Evolutionary conservation across 30 jellyfish, hydroid and myxozoan species (phyloP).

Genomic region (Hydractinia echinata): DNA sequence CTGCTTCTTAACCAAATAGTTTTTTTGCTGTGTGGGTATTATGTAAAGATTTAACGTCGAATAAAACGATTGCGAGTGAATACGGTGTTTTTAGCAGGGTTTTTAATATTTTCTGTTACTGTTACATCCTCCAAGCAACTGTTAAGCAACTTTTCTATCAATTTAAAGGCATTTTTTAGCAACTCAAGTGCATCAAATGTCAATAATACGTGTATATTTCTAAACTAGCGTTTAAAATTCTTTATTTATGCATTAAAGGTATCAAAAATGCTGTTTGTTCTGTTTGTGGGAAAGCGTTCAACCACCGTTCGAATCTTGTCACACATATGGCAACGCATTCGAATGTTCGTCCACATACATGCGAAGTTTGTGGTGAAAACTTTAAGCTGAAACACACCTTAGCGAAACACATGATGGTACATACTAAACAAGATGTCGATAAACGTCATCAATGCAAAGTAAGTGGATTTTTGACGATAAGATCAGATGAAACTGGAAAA

Average conservation of each 20-base stretch:
- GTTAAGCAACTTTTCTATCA: too few species aligned
- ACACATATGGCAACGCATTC: conserved; percentile 53
- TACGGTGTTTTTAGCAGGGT: too few species aligned
- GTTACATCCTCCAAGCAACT: too few species aligned
- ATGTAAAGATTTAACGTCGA: too few species aligned
- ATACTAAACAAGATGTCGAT: conserved; percentile 35
- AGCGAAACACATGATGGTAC: conserved; percentile 53
- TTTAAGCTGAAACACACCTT: conserved; percentile 40
- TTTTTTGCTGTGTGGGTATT: too few species aligned
- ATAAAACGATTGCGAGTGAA: too few species aligned
- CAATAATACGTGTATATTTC: neutral
- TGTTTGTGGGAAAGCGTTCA: conserved; percentile 40
- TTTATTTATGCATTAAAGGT: conserved; percentile 5
- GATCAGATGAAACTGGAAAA: too few species aligned
- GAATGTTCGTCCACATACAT: conserved; percentile 36
- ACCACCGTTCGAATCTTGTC: conserved; percentile 42
- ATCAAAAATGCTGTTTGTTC: conserved; percentile 41
- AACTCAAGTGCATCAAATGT: neutral
- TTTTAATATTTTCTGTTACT: too few species aligned
- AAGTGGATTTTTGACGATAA: neutral
- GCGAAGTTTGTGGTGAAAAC: conserved; percentile 38
- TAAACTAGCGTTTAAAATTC: neutral
- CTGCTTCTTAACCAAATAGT: too few species aligned
- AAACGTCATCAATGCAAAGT: conserved; percentile 48
- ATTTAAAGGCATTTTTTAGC: too few species aligned